Conservation (phyloP, 1,140 invertebrate species). For the Chrysomallon squamiferum region DNA sequence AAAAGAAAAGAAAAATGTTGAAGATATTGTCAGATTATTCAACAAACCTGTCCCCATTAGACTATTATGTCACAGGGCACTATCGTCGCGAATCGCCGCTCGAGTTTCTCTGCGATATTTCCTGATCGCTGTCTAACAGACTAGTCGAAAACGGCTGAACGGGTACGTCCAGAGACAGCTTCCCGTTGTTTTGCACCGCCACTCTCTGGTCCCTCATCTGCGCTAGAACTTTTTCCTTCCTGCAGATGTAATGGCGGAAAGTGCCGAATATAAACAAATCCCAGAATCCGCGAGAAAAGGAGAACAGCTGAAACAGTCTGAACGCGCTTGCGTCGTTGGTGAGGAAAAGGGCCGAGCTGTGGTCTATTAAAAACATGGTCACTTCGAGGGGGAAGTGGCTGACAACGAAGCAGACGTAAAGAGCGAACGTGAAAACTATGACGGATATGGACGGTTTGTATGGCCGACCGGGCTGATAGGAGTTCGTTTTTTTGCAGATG, state of each 20-base stretch:
- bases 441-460: slow-evolving; percentile 34
- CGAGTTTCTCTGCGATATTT: slow-evolving; percentile 13
- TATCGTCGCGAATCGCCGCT: slow-evolving; percentile 8
- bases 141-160: slow-evolving; percentile 20
- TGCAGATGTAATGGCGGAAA: slow-evolving; percentile 44
- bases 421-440: slow-evolving; percentile 37
- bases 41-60: no score
- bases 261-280: slow-evolving; percentile 43
- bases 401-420: slow-evolving; percentile 27
- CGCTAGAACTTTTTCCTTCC: slow-evolving; percentile 33
- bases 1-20: no score
- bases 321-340: slow-evolving; percentile 9
- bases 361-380: slow-evolving; percentile 22
- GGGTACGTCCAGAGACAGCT: slow-evolving; percentile 13
- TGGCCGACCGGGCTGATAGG: slow-evolving; percentile 22
- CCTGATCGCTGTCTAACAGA: slow-evolving; percentile 30
- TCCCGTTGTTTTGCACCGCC: slow-evolving; percentile 7
- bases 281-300: slow-evolving; percentile 43
- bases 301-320: slow-evolving; percentile 22
- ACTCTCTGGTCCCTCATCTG: slow-evolving; percentile 21
- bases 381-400: slow-evolving; percentile 38
- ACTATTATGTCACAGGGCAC: no score
- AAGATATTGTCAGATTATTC: no score
- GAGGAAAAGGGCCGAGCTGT: not conserved
- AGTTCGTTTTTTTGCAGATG: slow-evolving; percentile 7